These are phyloP conservation scores for Pecten maximus DNA, from an alignment of 2,888 invertebrate species.

Conservation along the genomic window DNA sequence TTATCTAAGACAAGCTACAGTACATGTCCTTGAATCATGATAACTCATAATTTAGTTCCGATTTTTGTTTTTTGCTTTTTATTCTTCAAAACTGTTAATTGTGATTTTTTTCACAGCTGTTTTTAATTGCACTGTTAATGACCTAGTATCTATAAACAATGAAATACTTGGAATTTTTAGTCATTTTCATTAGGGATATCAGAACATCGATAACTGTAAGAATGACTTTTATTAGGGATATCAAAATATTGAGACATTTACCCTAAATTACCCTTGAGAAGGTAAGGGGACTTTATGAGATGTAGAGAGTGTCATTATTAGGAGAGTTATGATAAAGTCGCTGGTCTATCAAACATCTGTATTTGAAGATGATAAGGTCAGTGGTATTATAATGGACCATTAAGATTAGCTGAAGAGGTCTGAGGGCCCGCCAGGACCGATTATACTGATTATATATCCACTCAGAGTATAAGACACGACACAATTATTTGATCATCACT, in stretches of 20 bases:
- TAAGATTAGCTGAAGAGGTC: neutral
- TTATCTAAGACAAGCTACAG: neutral
- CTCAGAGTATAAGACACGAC: neutral
- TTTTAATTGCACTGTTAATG: no score
- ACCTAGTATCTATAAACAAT: no score
- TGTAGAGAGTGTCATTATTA: slow-evolving; percentile 11
- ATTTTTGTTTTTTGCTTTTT: neutral
- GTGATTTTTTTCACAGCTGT: no score
- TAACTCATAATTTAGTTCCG: neutral
- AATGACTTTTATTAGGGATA: neutral
- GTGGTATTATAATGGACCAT: neutral
- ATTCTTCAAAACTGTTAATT: no score
- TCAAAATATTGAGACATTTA: neutral
- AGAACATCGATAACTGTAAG: no score
- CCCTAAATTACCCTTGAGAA: neutral
- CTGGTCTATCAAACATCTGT: neutral
- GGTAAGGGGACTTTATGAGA: neutral
- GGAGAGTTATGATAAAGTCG: neutral
- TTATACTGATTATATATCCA: no score
- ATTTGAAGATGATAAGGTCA: neutral
- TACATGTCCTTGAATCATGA: neutral
- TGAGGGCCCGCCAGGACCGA: no score
- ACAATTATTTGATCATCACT: neutral
- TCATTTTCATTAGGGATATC: no score
- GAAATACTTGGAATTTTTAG: no score